Percentiles rank a stretch among this genome's conserved stretches.
These are phyloP conservation scores for Sesia apiformis DNA, from an alignment of 2,888 invertebrate genomes.

Conservation along the genomic window DNA sequence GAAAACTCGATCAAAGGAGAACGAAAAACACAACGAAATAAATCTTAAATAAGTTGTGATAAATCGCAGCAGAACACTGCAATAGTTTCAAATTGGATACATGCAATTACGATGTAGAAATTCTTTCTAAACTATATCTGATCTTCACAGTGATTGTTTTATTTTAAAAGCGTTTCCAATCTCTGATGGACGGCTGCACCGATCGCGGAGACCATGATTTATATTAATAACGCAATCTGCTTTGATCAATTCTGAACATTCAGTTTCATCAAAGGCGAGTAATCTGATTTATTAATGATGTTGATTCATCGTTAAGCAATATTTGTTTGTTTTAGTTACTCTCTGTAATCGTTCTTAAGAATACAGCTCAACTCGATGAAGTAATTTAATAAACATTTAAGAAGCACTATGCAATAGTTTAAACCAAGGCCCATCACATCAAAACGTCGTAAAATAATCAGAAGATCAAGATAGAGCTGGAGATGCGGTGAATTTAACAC, in stretches of 20 bases:
- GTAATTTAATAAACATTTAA: too few relatives aligned
- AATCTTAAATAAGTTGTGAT: background rate
- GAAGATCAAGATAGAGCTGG: constrained; percentile 16
- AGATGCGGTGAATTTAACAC: constrained; percentile 40
- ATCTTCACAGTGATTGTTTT: constrained; percentile 27
- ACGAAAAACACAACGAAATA: too few relatives aligned
- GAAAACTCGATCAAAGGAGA: too few relatives aligned
- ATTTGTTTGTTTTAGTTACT: background rate
- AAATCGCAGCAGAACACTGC: background rate
- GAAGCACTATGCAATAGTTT: too few relatives aligned
- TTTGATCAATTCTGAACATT: constrained; percentile 32
- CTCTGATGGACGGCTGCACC: constrained; percentile 22
- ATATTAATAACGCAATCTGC: constrained; percentile 25
- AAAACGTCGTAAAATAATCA: constrained; percentile 44
- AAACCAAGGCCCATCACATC: constrained; percentile 29
- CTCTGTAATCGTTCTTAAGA: too few relatives aligned
- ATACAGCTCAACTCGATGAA: too few relatives aligned
- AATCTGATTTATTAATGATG: constrained; percentile 8
- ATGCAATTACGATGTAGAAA: constrained; percentile 10
- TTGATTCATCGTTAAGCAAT: background rate
- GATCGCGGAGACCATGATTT: constrained; percentile 27
- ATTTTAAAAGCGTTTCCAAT: constrained; percentile 31
- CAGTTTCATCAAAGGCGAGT: constrained; percentile 29
- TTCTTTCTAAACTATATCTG: constrained; percentile 11
- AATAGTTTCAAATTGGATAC: background rate